Evolutionary conservation across 2,797 vertebrate species (phyloP), one percentile per base, ranked within the genome.

Genomic region (Betta splendens): DNA sequence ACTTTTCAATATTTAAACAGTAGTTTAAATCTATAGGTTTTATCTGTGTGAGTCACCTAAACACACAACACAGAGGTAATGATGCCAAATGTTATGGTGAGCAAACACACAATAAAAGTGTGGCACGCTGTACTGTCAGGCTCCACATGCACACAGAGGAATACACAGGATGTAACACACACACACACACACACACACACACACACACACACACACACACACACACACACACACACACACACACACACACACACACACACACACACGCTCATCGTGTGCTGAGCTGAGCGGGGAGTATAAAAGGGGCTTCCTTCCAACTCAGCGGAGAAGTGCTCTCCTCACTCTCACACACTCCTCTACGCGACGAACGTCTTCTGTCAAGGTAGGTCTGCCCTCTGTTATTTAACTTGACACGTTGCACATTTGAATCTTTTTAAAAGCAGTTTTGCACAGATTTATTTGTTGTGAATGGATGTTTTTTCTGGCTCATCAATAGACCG

Each of bases 271-370:
- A 64, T n/a, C n/a, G n/a, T n/a, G n/a, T n/a, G n/a, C n/a, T n/a
- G 66, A 36, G 68, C 84, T 82, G 84, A 80, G 85, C 75, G 26
- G 78, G 37, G 80, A 81, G 77, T 91, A 91, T 91, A 91, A 88
- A 91, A 90, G 85, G 78, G 81, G 63, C 79, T 59, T 85, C 81
- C 77, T 85, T 87, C 74, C 75, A 77, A 81, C 75, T 87, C 84
- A 65, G 47, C 75, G 51, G 58, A 86, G 71, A 89, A 90, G 82
- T 75, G 63, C 71, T 84, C 81, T 80, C 54, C 71, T 78, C 69
- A 65, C 52, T 80, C 74, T 86, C 72, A 72, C 79, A 67, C 74
- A 64, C 73, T 83, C 74, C 52, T 77, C 69, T 13, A 76, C 64
- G 62, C 44, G 42, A 70, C 38, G 10, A 79, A 63, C 58, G 46